Percentiles rank a stretch among this genome's conserved stretches.
phyloP scores from a whole-genome alignment of 2,113 vertebrate genomes.

The Tauraco erythrolophus region DNA sequence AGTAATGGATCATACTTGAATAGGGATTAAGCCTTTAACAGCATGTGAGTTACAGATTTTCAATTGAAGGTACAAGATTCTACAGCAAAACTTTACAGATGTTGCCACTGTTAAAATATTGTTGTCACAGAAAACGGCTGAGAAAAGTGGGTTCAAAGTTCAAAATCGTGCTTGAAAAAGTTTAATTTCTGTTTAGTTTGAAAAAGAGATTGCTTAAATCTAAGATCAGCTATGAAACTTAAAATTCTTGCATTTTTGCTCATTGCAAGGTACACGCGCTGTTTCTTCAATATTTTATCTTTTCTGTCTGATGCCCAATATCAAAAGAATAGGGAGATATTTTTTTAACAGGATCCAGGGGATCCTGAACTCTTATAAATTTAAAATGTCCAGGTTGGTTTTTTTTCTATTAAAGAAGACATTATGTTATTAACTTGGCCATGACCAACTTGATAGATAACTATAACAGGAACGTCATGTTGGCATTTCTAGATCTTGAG shows the following conservation, averaged over 20 bases:
- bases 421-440: neutral
- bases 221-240: neutral
- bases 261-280: neutral
- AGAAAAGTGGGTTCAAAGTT: neutral
- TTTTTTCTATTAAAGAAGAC: neutral
- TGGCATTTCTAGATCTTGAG: neutral
- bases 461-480: neutral
- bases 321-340: neutral
- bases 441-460: neutral
- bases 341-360: neutral
- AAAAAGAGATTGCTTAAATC: neutral
- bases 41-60: neutral
- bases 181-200: neutral
- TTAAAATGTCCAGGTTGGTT: neutral
- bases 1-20: neutral
- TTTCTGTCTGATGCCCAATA: neutral
- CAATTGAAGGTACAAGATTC: neutral
- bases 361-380: neutral
- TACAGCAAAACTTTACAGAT: neutral
- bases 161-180: neutral
- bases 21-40: neutral
- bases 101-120: neutral
- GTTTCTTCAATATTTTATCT: neutral
- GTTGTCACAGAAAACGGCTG: neutral
- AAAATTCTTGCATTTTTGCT: neutral